Evolutionary conservation across 2,797 vertebrate genomes (phyloP).

Genomic region (Salmo trutta): DNA sequence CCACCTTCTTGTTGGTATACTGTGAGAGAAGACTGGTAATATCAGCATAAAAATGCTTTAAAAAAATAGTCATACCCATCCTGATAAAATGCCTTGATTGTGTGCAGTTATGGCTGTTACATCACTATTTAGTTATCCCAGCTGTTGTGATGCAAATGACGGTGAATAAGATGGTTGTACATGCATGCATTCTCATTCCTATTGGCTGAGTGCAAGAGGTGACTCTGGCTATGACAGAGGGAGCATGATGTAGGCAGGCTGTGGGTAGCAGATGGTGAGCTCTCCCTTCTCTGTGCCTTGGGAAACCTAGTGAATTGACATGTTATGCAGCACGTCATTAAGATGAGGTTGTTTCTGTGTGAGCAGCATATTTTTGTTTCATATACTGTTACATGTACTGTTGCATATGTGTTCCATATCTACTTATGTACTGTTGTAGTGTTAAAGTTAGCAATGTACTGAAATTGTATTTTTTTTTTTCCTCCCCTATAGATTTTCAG

Average conservation of each 20-base stretch:
- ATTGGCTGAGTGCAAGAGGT: not conserved
- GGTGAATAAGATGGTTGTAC: not conserved
- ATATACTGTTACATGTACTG: not conserved
- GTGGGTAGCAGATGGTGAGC: not conserved
- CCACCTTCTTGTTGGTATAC: not conserved
- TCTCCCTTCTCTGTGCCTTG: not conserved
- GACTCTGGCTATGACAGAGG: not conserved
- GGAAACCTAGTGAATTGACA: not conserved
- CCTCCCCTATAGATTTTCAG: conserved; percentile 86
- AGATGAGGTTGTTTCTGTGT: no score
- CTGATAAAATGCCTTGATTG: not conserved
- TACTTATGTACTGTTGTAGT: not conserved
- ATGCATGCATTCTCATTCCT: not conserved
- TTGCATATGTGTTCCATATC: not conserved
- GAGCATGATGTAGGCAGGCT: not conserved
- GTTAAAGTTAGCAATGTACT: not conserved
- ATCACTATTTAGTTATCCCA: not conserved
- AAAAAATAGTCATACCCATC: not conserved
- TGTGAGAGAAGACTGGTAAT: not conserved
- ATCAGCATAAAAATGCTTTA: not conserved
- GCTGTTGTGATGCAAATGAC: not conserved
- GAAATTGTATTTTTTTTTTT: not conserved
- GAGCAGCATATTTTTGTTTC: no score
- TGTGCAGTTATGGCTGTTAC: not conserved
- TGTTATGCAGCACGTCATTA: no score